Conservation (phyloP, 2,888 invertebrate genomes). For the Cotesia congregata region DNA sequence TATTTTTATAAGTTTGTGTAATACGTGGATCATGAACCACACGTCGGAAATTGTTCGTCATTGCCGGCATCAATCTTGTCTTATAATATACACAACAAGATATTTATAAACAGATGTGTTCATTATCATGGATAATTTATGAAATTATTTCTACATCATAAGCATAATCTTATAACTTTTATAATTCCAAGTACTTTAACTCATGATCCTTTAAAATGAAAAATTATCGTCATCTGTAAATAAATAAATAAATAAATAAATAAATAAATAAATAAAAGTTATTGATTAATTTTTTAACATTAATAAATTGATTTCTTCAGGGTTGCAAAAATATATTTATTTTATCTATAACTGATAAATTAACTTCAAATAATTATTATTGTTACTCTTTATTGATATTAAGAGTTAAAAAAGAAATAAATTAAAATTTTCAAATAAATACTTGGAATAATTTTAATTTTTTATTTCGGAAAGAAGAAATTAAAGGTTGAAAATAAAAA, state of each 20-base stretch:
- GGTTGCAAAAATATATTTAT: no score
- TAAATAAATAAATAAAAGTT: no score
- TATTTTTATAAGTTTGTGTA: neutral
- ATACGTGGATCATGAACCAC: slow-evolving; percentile 18
- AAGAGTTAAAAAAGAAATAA: no score
- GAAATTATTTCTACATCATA: neutral
- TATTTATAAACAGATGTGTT: slow-evolving; percentile 13
- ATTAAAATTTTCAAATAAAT: no score
- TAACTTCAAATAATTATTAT: no score
- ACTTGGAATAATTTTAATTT: no score
- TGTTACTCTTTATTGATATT: no score
- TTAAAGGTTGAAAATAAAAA: no score
- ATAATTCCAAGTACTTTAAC: neutral
- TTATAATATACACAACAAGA: neutral
- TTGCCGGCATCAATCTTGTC: slow-evolving; percentile 48
- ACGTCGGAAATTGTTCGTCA: slow-evolving; percentile 65
- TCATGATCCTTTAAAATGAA: neutral
- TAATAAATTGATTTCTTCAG: no score
- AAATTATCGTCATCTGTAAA: neutral
- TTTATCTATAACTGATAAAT: no score
- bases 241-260: neutral
- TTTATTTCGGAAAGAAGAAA: no score
- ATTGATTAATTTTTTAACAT: neutral
- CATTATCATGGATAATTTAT: slow-evolving; percentile 11
- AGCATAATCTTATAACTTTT: neutral